These are phyloP conservation scores for Pteronotus mesoamericanus DNA, from an alignment of 2,797 vertebrate genomes.

Conservation along the genomic window DNA sequence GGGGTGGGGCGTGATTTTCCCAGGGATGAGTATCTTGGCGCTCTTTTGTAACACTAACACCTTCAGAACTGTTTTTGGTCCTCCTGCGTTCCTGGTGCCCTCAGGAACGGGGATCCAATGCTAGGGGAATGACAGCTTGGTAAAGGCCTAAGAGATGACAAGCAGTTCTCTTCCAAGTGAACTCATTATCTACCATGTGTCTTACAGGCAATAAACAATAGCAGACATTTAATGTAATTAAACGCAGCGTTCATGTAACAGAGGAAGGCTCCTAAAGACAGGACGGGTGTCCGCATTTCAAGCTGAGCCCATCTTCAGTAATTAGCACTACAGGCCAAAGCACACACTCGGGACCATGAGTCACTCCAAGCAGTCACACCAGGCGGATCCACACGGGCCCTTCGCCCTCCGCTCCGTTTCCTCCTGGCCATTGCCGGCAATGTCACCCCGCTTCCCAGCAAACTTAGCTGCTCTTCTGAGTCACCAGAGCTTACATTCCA, in stretches of 20 bases:
- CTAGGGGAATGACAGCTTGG: neutral
- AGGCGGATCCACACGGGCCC: neutral
- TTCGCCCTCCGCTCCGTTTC: neutral
- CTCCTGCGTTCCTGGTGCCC: neutral
- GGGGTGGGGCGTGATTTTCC: neutral
- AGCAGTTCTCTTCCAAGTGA: neutral
- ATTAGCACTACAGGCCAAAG: neutral
- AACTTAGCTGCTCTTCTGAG: neutral
- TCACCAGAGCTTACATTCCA: rapidly evolving
- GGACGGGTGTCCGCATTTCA: neutral
- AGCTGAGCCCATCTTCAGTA: constrained; percentile 42
- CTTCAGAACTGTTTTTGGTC: neutral
- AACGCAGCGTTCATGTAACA: constrained; percentile 37
- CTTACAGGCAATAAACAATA: neutral
- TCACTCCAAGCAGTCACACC: neutral
- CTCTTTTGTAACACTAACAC: neutral
- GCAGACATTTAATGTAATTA: constrained; percentile 47
- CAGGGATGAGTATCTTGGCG: neutral
- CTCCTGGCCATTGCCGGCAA: neutral
- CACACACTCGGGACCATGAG: neutral
- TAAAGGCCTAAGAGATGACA: neutral
- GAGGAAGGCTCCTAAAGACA: neutral
- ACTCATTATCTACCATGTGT: neutral
- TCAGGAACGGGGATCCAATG: neutral
- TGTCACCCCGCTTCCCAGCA: neutral